A percentile compares a stretch with the other conserved stretches of the same genome.
Conservation (phyloP, 2,113 vertebrate species). For the Dinomys branickii region DNA sequence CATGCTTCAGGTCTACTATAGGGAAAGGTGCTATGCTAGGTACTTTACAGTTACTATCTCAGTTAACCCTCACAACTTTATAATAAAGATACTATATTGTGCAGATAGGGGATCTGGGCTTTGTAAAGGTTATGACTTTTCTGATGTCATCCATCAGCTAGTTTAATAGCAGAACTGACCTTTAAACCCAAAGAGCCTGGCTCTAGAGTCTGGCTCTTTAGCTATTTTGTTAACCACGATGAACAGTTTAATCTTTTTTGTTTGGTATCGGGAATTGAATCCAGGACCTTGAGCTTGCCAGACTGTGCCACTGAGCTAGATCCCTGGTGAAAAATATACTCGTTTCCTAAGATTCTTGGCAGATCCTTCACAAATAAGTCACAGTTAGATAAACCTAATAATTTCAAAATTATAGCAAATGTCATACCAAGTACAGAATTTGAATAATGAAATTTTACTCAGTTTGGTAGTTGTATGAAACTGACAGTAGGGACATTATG, state of each 20-base stretch:
- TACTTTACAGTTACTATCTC: not conserved
- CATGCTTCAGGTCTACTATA: not conserved
- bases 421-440: not conserved
- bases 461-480: not conserved
- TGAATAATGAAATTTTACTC: not conserved
- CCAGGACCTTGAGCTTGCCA: no score
- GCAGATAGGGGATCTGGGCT: not conserved
- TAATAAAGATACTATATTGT: constrained; percentile 6
- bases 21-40: not conserved
- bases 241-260: constrained; percentile 26
- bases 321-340: not conserved
- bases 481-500: not conserved
- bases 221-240: not conserved
- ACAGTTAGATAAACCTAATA: constrained; percentile 27
- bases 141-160: not conserved
- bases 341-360: not conserved
- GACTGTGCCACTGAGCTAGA: no score
- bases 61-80: constrained; percentile 7
- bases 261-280: no score
- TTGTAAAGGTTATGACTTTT: not conserved
- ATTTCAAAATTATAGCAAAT: constrained; percentile 18
- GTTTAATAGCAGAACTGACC: not conserved
- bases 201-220: not conserved
- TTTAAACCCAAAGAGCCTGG: constrained; percentile 22
- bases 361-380: constrained; percentile 31